A percentile compares a stretch with the other conserved stretches of the same genome.
Evolutionary conservation across 2,797 vertebrate genomes (phyloP).

Genomic region (Steatocranus sp.): DNA sequence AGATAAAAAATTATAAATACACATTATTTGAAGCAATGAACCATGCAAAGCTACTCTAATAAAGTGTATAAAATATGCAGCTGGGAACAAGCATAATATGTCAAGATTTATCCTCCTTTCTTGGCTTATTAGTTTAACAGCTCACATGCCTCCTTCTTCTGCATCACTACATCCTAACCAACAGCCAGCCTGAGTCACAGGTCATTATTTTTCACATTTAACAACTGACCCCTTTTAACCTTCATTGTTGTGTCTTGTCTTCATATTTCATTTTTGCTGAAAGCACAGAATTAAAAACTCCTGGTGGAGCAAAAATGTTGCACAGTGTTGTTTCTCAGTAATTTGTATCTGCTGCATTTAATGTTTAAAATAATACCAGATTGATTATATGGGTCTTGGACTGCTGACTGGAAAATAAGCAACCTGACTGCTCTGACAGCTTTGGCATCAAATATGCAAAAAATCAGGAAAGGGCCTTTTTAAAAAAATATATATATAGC

Average conservation of each 20-base stretch:
- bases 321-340: background rate
- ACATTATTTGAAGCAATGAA: background rate
- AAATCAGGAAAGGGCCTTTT: background rate
- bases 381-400: background rate
- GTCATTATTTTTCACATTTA: background rate
- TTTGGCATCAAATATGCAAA: background rate
- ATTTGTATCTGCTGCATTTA: background rate
- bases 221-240: background rate
- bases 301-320: rapidly evolving
- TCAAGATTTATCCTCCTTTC: background rate
- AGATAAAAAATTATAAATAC: background rate
- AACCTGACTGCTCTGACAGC: rapidly evolving
- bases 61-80: rapidly evolving
- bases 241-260: background rate
- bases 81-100: background rate
- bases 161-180: background rate
- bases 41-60: background rate
- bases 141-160: background rate
- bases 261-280: background rate
- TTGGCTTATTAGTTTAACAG: background rate
- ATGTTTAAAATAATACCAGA: background rate
- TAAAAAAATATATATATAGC: background rate
- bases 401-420: background rate
- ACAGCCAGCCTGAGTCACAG: background rate
- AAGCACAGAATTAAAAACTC: background rate